phyloP scores from a whole-genome alignment of 2,113 vertebrate genomes.

The Todiramphus chloris region DNA sequence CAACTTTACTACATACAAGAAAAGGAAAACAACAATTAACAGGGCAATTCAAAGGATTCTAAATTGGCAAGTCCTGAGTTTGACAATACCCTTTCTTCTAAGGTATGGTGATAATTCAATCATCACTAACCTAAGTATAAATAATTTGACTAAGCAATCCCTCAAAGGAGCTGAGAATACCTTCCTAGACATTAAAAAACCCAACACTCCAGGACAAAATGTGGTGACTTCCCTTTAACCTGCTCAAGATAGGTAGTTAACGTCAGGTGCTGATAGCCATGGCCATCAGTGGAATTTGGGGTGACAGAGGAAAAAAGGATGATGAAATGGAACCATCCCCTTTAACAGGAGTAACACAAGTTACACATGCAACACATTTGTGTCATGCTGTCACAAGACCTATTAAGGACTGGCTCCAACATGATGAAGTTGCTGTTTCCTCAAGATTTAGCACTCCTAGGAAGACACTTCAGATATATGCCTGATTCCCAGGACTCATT shows the following conservation, averaged over 20 bases:
- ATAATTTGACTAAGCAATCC: neutral
- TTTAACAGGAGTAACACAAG: neutral
- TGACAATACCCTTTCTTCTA: neutral
- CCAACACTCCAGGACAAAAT: neutral
- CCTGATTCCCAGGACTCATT: neutral
- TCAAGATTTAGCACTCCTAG: neutral
- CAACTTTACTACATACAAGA: neutral
- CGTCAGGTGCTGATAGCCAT: neutral
- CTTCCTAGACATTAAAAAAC: neutral
- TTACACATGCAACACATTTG: neutral
- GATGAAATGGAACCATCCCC: neutral
- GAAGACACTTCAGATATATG: neutral
- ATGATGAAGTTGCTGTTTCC: neutral
- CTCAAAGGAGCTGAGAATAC: neutral
- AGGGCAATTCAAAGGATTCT: neutral
- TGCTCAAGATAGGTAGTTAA: neutral
- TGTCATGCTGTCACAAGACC: neutral
- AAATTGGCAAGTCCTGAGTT: neutral
- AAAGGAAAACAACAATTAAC: neutral
- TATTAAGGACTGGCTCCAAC: neutral
- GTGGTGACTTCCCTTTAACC: neutral
- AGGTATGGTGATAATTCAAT: neutral
- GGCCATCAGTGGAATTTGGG: neutral
- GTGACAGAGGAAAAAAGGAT: neutral
- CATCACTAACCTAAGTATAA: neutral